These are phyloP conservation scores for Lasius platythorax DNA, from an alignment of 2,888 invertebrate species.

Conservation along the genomic window DNA sequence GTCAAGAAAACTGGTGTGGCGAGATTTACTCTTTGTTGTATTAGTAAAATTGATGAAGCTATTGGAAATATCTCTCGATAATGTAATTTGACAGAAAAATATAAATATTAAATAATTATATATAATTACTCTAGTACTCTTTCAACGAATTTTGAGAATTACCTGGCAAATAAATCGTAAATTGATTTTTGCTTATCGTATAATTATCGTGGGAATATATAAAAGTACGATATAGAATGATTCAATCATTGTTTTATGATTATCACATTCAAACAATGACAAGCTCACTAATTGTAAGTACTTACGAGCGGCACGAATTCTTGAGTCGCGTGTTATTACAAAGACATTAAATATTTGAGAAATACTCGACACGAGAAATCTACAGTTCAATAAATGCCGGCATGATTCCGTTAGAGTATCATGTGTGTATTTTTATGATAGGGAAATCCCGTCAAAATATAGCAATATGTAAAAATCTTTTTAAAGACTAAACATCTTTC, in stretches of 20 bases:
- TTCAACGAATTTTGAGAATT: neutral
- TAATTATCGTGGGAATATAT: neutral
- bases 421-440: neutral
- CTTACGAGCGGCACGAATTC: slow-evolving; percentile 39
- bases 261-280: neutral
- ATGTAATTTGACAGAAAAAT: neutral
- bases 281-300: slow-evolving; percentile 37
- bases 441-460: neutral
- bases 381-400: neutral
- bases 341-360: slow-evolving; percentile 62
- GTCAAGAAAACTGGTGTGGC: neutral
- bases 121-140: neutral
- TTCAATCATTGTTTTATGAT: neutral
- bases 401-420: neutral
- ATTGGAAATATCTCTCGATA: neutral
- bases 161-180: neutral
- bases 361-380: slow-evolving; percentile 2
- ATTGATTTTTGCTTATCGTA: neutral
- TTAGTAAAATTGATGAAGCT: neutral
- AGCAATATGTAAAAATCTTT: neutral
- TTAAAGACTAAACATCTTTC: neutral
- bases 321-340: slow-evolving; percentile 43
- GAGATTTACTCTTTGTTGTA: neutral
- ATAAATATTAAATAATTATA: neutral
- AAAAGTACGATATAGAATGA: neutral